Evolutionary conservation across 2,888 invertebrate species (phyloP).

Genomic region (Stictocephala bisonia): DNA sequence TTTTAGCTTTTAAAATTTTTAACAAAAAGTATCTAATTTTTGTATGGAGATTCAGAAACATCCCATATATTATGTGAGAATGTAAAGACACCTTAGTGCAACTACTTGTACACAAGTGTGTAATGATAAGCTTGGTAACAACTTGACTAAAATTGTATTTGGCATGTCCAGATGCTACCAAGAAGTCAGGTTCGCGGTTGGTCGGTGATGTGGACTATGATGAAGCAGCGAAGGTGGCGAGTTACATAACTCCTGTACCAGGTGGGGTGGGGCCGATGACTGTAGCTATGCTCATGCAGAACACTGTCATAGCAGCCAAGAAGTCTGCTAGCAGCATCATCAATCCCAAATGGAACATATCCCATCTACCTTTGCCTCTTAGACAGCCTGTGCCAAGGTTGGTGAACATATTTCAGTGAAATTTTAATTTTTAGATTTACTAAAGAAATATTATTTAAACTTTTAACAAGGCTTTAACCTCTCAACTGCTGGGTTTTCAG

Average conservation of each 20-base stretch:
- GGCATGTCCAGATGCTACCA: slow-evolving; percentile 73
- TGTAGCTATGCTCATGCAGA: slow-evolving; percentile 96
- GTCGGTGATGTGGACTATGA: slow-evolving; percentile 96
- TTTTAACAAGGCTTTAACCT: too few species aligned
- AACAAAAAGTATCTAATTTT: too few species aligned
- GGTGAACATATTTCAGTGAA: background rate
- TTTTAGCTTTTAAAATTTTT: too few species aligned
- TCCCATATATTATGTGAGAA: too few species aligned
- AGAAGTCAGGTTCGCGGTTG: slow-evolving; percentile 82
- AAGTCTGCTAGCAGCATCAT: slow-evolving; percentile 70
- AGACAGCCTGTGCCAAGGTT: slow-evolving; percentile 87
- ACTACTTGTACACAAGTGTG: too few species aligned
- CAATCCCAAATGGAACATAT: slow-evolving; percentile 77
- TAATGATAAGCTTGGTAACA: too few species aligned
- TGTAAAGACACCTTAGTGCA: too few species aligned
- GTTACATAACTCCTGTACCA: slow-evolving; percentile 94
- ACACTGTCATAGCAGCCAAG: slow-evolving; percentile 89
- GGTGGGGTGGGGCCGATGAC: slow-evolving; percentile 99
- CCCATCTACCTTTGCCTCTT: slow-evolving; percentile 73
- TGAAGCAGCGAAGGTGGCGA: slow-evolving; percentile 83
- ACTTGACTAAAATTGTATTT: too few species aligned
- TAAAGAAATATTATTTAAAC: too few species aligned
- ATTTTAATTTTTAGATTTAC: too few species aligned
- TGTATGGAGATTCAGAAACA: too few species aligned
- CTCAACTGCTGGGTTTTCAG: too few species aligned